These are phyloP conservation scores for Pseudorhombus dupliciocellatus DNA, from an alignment of 2,113 vertebrate genomes.

Conservation along the genomic window DNA sequence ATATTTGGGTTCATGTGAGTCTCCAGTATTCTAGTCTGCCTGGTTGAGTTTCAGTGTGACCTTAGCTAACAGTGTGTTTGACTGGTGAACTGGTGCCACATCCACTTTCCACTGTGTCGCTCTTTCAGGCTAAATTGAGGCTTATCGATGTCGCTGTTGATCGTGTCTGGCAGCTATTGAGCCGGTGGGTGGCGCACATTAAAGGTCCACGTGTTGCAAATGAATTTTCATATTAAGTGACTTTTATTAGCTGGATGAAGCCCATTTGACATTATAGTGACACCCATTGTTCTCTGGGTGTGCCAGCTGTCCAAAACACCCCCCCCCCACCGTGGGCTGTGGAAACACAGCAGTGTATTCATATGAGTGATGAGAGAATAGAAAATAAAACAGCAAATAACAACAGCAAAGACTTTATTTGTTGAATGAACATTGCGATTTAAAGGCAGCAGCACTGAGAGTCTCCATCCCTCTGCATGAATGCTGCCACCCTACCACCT, in stretches of 20 bases:
- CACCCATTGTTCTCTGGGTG: not conserved
- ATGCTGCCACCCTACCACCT: not conserved
- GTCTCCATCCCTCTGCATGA: not conserved
- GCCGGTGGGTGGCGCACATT: not conserved
- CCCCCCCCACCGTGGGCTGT: not conserved
- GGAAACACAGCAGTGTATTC: conserved; percentile 24
- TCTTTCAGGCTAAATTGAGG: not conserved
- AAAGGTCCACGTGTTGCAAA: not conserved
- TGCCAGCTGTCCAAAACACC: conserved; percentile 17
- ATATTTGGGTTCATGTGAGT: not conserved
- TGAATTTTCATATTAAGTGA: not conserved
- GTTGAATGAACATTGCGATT: not conserved
- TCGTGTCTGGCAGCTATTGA: conserved; percentile 1
- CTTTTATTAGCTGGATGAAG: conserved; percentile 14
- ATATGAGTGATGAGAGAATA: not conserved
- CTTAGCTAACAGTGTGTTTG: not conserved
- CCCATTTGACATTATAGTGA: not conserved
- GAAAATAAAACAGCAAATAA: conserved; percentile 1
- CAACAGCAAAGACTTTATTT: too few relatives aligned
- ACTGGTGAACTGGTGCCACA: conserved; percentile 18
- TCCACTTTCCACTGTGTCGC: conserved; percentile 24
- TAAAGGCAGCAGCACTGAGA: not conserved
- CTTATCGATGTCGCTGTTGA: conserved; percentile 7
- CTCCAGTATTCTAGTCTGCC: not conserved
- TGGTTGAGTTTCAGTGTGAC: not conserved